phyloP scores from a whole-genome alignment of 2,113 vertebrate species.

The Campylorhamphus procurvoides region DNA sequence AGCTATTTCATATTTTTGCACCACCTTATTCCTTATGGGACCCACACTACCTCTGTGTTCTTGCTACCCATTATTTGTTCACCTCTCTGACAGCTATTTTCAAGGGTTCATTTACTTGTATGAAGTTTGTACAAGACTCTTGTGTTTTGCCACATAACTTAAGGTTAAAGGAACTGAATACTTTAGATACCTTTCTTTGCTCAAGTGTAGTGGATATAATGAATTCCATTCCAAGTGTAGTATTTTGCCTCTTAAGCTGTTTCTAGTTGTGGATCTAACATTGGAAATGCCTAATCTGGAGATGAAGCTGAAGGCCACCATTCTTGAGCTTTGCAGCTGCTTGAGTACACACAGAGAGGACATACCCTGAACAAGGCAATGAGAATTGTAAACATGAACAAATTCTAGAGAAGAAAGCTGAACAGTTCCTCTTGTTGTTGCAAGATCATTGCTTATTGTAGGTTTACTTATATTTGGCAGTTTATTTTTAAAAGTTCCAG shows the following conservation, averaged over 20 bases:
- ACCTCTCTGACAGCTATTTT: not conserved
- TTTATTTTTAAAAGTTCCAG: not conserved
- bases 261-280: not conserved
- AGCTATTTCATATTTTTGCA: not conserved
- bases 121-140: not conserved
- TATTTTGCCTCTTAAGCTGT: not conserved
- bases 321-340: fast-evolving
- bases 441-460: not conserved
- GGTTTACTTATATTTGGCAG: not conserved
- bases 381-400: not conserved
- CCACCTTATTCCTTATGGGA: not conserved
- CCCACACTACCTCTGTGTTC: not conserved
- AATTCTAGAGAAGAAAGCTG: not conserved
- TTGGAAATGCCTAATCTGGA: not conserved
- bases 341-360: not conserved
- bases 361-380: not conserved
- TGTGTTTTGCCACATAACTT: fast-evolving
- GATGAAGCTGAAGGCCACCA: not conserved
- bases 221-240: not conserved
- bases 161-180: not conserved
- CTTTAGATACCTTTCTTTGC: not conserved
- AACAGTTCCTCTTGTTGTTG: not conserved
- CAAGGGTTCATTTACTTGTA: not conserved
- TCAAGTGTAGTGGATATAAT: not conserved
- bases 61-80: not conserved